These are phyloP conservation scores for Drosophila burlai DNA, from an alignment of 1,140 invertebrate species.

Conservation along the genomic window DNA sequence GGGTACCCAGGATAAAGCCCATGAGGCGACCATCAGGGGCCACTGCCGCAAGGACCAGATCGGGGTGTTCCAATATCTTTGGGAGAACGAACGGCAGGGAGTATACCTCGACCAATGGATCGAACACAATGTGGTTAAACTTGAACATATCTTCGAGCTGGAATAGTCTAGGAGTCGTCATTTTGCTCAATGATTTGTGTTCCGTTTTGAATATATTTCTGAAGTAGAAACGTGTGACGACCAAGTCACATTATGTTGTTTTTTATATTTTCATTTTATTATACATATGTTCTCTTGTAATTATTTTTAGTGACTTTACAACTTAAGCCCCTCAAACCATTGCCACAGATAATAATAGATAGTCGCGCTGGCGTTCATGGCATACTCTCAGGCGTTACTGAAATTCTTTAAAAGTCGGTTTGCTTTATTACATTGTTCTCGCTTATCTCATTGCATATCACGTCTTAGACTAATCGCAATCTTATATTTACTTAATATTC, in stretches of 20 bases:
- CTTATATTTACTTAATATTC: slow-evolving; percentile 85
- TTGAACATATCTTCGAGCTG: slow-evolving; percentile 44
- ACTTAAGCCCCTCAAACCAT: neutral
- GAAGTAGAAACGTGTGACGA: neutral
- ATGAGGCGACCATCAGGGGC: slow-evolving; percentile 32
- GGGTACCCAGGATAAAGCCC: slow-evolving; percentile 38
- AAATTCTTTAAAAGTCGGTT: slow-evolving; percentile 7
- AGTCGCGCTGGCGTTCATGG: neutral
- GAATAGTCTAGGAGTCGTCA: slow-evolving; percentile 39
- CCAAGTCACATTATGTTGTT: neutral
- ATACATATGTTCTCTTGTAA: neutral
- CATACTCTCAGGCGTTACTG: slow-evolving; percentile 14
- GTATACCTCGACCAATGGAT: slow-evolving; percentile 48
- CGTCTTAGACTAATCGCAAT: slow-evolving; percentile 68
- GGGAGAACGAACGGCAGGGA: slow-evolving; percentile 6
- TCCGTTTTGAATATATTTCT: neutral
- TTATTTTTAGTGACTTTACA: neutral
- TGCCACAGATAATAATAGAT: neutral
- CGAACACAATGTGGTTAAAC: slow-evolving; percentile 46
- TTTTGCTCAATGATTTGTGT: slow-evolving; percentile 6
- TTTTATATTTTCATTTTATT: neutral
- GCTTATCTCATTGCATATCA: slow-evolving; percentile 60
- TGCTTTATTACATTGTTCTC: slow-evolving; percentile 42
- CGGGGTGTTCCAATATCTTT: slow-evolving; percentile 43
- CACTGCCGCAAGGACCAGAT: slow-evolving; percentile 21